Evolutionary conservation across 1,140 invertebrate genomes (phyloP).

Genomic region (Doryteuthis pealeii): DNA sequence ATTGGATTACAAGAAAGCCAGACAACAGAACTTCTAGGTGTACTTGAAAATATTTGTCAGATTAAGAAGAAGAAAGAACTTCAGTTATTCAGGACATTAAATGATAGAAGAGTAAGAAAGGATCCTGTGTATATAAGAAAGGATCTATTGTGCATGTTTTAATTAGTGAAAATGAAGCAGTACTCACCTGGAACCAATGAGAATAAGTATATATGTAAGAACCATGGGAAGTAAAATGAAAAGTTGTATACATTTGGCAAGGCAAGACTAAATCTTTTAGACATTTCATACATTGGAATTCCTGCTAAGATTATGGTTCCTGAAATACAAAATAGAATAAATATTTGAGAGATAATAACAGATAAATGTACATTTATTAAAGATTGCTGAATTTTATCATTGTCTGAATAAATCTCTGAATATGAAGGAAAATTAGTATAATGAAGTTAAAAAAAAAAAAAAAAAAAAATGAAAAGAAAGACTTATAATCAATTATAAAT

Average conservation of each 20-base stretch:
- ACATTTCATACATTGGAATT: slow-evolving; percentile 88
- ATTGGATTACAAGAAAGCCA: too few relatives aligned
- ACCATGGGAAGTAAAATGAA: slow-evolving; percentile 80
- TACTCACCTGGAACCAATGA: slow-evolving; percentile 70
- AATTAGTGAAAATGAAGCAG: too few relatives aligned
- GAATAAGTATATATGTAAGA: slow-evolving; percentile 78
- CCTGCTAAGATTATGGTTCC: slow-evolving; percentile 64
- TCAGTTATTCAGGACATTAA: background rate
- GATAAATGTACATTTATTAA: background rate
- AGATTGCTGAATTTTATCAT: too few relatives aligned
- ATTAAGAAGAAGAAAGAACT: too few relatives aligned
- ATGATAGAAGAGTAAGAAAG: background rate
- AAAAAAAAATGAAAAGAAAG: too few relatives aligned
- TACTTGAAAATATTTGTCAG: too few relatives aligned
- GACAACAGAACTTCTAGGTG: too few relatives aligned
- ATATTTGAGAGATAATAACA: slow-evolving; percentile 16
- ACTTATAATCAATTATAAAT: too few relatives aligned
- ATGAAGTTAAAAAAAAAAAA: too few relatives aligned
- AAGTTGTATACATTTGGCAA: slow-evolving; percentile 85
- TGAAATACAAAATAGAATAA: slow-evolving; percentile 50
- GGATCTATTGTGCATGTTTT: background rate
- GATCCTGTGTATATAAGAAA: background rate
- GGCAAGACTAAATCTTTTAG: slow-evolving; percentile 72
- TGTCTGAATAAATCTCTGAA: too few relatives aligned
- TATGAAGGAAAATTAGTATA: too few relatives aligned